Evolutionary conservation across 2,888 invertebrate species (phyloP).

Genomic region (Sicus ferrugineus): DNA sequence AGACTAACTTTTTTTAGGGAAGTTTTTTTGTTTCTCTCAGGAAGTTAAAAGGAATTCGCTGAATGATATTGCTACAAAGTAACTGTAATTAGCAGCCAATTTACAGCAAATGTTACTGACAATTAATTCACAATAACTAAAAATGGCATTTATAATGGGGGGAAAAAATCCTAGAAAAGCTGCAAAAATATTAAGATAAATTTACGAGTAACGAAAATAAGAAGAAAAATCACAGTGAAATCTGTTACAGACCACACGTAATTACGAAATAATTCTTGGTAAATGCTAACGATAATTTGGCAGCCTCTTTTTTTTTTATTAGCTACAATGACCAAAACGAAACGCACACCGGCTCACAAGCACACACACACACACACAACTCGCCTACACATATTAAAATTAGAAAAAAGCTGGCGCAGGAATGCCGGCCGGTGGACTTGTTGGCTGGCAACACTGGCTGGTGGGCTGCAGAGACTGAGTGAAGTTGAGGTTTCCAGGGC

Average conservation of each 20-base stretch:
- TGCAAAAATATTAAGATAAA: neutral
- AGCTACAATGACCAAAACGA: slow-evolving; percentile 10
- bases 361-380: slow-evolving; percentile 25
- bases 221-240: slow-evolving; percentile 25
- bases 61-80: too few relatives aligned
- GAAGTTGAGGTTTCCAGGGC: too few relatives aligned
- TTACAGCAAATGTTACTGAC: too few relatives aligned
- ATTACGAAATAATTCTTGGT: slow-evolving; percentile 29
- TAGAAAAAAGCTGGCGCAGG: neutral
- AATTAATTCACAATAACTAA: too few relatives aligned
- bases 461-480: too few relatives aligned
- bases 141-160: too few relatives aligned
- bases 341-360: slow-evolving; percentile 27
- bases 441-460: neutral
- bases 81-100: too few relatives aligned
- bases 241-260: slow-evolving; percentile 28
- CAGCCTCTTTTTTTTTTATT: slow-evolving; percentile 21
- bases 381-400: slow-evolving; percentile 46
- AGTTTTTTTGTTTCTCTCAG: too few relatives aligned
- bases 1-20: too few relatives aligned
- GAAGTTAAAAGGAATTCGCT: too few relatives aligned
- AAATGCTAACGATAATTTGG: slow-evolving; percentile 30
- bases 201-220: neutral
- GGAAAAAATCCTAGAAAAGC: neutral
- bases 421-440: neutral